Evolutionary conservation across 1,140 invertebrate species (phyloP), one percentile per base, ranked within the genome.

Genomic region (Lasioglossum baleicum): DNA sequence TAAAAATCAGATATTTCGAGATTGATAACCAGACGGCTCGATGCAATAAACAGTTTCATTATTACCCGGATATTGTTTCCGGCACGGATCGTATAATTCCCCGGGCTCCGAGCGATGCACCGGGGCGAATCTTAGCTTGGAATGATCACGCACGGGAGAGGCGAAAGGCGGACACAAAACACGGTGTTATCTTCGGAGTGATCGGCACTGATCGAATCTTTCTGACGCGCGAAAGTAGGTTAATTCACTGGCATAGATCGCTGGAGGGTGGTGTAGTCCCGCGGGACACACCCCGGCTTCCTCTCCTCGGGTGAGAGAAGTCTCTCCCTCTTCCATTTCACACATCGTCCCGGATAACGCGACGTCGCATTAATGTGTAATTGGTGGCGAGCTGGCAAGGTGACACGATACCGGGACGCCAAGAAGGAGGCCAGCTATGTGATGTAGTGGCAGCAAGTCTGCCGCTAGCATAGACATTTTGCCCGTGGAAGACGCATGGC

Each of bases 401-500:
- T 88, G 87, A 88, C 81, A 82, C 75, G 86, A 88, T 86, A 84
- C 82, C 74, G 70, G 44, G 42, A 67, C 65, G 80, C 77, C 87
- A 74, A 83, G 83, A 79, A 85, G 79, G 81, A 88, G 85, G 77
- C 81, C 70, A 72, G 80, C 78, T 75, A 76, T 80, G 83, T 88
- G 85, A 89, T 90, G 87, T 89, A 89, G 82, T 87, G 78, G 83
- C 72, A 76, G 83, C 75, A 80, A 81, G 83, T 81, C 81, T 87
- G 81, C 83, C 79, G 82, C 66, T 68, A 87, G 78, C 88, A 89
- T 87, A 88, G 89, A 90, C 84, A 89, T 90, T 90, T 90, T 90
- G 87, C 87, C 80, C 87, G 78, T 84, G 88, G 87, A 90, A 89
- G 90, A 90, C 84, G 89, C 90, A 90, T 90, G 87, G 90, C 87